Evolutionary conservation across 1,140 invertebrate genomes (phyloP).

Genomic region (Homarus americanus): DNA sequence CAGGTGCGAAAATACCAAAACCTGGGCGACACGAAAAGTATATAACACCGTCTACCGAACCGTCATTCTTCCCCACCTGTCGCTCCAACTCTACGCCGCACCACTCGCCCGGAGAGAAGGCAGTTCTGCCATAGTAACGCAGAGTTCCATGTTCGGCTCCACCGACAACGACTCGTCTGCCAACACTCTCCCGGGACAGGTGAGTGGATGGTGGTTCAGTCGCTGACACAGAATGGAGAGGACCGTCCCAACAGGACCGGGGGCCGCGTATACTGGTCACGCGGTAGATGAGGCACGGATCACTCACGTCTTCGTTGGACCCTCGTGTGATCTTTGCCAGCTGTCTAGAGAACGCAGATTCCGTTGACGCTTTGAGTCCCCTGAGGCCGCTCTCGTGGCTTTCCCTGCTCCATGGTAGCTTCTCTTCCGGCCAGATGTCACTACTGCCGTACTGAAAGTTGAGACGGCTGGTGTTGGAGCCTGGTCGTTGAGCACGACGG

Average conservation of each 20-base stretch:
- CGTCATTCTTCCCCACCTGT: conserved; percentile 95
- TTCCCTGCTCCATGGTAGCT: conserved; percentile 37
- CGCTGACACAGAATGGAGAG: conserved; percentile 25
- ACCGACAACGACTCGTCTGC: conserved; percentile 78
- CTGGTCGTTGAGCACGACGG: conserved; percentile 25
- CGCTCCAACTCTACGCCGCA: conserved; percentile 96
- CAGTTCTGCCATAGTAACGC: conserved; percentile 89
- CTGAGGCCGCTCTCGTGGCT: conserved; percentile 25
- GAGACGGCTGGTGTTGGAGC: conserved; percentile 19
- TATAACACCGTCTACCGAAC: conserved; percentile 89
- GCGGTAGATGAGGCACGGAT: conserved; percentile 33
- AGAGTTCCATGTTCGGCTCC: conserved; percentile 93
- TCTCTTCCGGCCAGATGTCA: conserved; percentile 41
- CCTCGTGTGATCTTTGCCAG: conserved; percentile 68
- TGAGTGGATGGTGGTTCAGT: neutral
- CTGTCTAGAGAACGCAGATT: conserved; percentile 71
- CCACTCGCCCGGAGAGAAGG: conserved; percentile 95
- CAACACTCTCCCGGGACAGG: conserved; percentile 54
- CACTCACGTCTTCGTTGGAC: conserved; percentile 53
- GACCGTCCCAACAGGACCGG: conserved; percentile 38
- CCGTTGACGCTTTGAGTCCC: conserved; percentile 35
- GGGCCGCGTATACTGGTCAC: conserved; percentile 27
- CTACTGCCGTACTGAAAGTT: neutral
- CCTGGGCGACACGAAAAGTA: conserved; percentile 96
- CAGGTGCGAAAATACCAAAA: conserved; percentile 94